Conservation (phyloP, 2,888 invertebrate genomes). For the Oligia latruncula region DNA sequence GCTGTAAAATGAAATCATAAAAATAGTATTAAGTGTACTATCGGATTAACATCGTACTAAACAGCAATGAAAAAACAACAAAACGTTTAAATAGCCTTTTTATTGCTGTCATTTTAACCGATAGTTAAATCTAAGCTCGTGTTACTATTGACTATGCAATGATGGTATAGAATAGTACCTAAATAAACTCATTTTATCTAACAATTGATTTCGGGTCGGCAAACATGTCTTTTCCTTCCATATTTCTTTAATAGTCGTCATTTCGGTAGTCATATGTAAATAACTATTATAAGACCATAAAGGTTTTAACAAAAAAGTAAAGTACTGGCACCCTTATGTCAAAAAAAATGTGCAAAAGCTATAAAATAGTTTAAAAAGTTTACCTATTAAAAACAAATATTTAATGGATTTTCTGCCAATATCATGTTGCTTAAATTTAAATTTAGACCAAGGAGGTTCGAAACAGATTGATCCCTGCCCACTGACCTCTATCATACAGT, state of each 20-base stretch:
- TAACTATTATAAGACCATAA: neutral
- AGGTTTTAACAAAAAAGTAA: neutral
- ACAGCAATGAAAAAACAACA: constrained; percentile 36
- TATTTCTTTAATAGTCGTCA: no score
- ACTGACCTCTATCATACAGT: no score
- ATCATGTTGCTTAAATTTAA: neutral
- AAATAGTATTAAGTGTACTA: constrained; percentile 13
- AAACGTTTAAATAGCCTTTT: constrained; percentile 37
- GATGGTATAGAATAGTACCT: neutral
- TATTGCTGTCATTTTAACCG: constrained; percentile 39
- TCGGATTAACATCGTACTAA: constrained; percentile 40
- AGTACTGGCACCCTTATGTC: neutral
- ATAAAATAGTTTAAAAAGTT: neutral
- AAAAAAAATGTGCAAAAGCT: neutral
- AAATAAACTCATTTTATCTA: constrained; percentile 1
- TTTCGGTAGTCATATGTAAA: no score
- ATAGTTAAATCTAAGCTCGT: constrained; percentile 39
- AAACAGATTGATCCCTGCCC: neutral
- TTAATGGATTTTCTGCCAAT: constrained; percentile 8
- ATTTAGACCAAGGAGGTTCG: neutral
- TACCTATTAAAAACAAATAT: constrained; percentile 6
- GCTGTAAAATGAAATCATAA: constrained; percentile 28
- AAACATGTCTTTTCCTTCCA: neutral
- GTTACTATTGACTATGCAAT: constrained; percentile 32
- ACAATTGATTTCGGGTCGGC: neutral